phyloP scores from a whole-genome alignment of 92 coral and sea anemone species.

The Parazoanthus darwini region DNA sequence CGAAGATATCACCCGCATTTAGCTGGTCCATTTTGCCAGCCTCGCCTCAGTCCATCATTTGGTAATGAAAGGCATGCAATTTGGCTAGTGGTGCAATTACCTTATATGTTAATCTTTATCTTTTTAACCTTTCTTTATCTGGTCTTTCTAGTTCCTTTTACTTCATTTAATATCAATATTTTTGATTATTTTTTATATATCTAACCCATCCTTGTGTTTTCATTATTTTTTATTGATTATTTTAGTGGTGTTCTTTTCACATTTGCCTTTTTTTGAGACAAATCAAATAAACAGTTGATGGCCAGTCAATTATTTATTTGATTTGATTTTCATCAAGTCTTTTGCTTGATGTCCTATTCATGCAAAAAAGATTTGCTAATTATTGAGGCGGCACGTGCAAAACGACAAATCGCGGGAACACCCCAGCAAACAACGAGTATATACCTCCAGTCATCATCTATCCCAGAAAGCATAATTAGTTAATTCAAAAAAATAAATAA shows the following conservation, averaged over 20 bases:
- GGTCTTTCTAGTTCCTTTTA: conserved; percentile 13
- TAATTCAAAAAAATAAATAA: conserved; percentile 8
- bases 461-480: conserved; percentile 13
- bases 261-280: conserved; percentile 12
- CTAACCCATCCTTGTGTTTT: conserved; percentile 13
- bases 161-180: conserved; percentile 10
- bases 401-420: conserved; percentile 12
- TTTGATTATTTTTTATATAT: conserved; percentile 8
- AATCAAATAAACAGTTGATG: background rate
- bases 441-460: conserved; percentile 13
- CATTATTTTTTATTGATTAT: conserved; percentile 9
- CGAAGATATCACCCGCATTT: conserved; percentile 14
- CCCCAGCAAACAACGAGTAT: conserved; percentile 15
- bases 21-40: conserved; percentile 15
- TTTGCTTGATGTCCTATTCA: background rate
- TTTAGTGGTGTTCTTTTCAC: conserved; percentile 4
- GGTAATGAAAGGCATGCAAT: conserved; percentile 13
- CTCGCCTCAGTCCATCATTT: conserved; percentile 12
- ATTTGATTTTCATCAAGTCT: too few species aligned
- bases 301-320: too few species aligned
- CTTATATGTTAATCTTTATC: conserved; percentile 10
- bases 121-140: conserved; percentile 10
- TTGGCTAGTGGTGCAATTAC: conserved; percentile 14
- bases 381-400: conserved; percentile 12
- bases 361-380: conserved; percentile 5